Conservation (phyloP, 1,140 invertebrate genomes). For the Drosophila kanapiae region DNA sequence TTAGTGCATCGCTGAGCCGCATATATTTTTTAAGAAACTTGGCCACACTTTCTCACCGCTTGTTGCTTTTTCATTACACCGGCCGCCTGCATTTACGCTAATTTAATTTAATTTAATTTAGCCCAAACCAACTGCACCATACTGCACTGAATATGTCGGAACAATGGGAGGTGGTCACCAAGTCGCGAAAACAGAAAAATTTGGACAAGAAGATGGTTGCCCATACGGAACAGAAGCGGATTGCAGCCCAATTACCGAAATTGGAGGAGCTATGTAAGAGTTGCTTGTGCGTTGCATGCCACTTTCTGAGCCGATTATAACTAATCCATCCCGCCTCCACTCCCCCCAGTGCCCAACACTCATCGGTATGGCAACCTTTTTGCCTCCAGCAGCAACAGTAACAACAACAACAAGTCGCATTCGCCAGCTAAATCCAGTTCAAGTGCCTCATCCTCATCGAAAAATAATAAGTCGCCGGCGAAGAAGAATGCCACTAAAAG, state of each 20-base stretch:
- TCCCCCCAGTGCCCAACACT: slow-evolving; percentile 59
- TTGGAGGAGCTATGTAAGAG: slow-evolving; percentile 89
- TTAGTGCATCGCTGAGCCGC: not conserved
- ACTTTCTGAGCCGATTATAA: slow-evolving; percentile 9
- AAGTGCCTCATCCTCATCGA: slow-evolving; percentile 45
- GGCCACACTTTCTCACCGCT: slow-evolving; percentile 11
- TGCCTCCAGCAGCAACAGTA: slow-evolving; percentile 58
- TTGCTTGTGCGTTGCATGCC: slow-evolving; percentile 8
- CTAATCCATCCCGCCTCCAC: slow-evolving; percentile 7
- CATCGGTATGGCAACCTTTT: slow-evolving; percentile 69
- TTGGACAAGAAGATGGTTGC: slow-evolving; percentile 79
- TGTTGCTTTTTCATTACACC: slow-evolving; percentile 39
- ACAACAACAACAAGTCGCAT: slow-evolving; percentile 83
- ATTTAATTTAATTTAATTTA: slow-evolving; percentile 42
- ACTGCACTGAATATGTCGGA: slow-evolving; percentile 47
- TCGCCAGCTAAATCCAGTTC: slow-evolving; percentile 81
- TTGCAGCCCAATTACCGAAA: slow-evolving; percentile 88
- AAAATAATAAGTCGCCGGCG: slow-evolving; percentile 85
- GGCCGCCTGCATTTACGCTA: slow-evolving; percentile 36
- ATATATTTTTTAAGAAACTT: not conserved
- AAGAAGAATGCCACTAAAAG: slow-evolving; percentile 45
- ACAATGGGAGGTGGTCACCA: slow-evolving; percentile 92
- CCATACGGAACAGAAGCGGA: slow-evolving; percentile 86
- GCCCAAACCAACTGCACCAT: slow-evolving; percentile 8
- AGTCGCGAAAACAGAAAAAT: slow-evolving; percentile 89